phyloP scores from a whole-genome alignment of 2,888 invertebrate species.

The Hoplodrina blanda region DNA sequence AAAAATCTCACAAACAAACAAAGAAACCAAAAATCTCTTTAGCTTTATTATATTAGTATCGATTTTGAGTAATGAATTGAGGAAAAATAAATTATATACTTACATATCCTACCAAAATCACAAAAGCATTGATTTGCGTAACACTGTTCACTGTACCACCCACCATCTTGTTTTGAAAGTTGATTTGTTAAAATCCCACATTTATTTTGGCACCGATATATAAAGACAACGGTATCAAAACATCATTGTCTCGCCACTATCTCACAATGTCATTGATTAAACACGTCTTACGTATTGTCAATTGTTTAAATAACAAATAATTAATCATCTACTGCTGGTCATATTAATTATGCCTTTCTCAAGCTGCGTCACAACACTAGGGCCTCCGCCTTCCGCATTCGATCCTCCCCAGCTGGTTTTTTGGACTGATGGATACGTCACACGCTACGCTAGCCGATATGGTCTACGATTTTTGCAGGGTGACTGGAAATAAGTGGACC shows the following conservation, averaged over 20 bases:
- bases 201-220: slow-evolving; percentile 53
- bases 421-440: background rate
- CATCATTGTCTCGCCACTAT: slow-evolving; percentile 61
- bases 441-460: no score
- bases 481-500: no score
- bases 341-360: background rate
- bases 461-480: no score
- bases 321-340: background rate
- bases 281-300: slow-evolving; percentile 55
- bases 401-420: background rate
- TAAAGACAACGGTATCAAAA: slow-evolving; percentile 64
- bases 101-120: slow-evolving; percentile 43
- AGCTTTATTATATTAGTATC: no score
- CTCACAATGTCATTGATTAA: slow-evolving; percentile 53
- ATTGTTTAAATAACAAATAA: slow-evolving; percentile 43
- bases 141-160: slow-evolving; percentile 22
- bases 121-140: slow-evolving; percentile 7
- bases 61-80: no score
- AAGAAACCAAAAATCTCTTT: no score
- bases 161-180: slow-evolving; percentile 39
- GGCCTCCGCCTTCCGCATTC: background rate
- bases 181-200: slow-evolving; percentile 63
- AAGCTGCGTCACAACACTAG: background rate
- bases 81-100: slow-evolving; percentile 22
- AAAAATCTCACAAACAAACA: no score